Base-by-base conservation (phyloP, 2,113 vertebrate genomes). In the Daphoenositta chrysoptera region DNA sequence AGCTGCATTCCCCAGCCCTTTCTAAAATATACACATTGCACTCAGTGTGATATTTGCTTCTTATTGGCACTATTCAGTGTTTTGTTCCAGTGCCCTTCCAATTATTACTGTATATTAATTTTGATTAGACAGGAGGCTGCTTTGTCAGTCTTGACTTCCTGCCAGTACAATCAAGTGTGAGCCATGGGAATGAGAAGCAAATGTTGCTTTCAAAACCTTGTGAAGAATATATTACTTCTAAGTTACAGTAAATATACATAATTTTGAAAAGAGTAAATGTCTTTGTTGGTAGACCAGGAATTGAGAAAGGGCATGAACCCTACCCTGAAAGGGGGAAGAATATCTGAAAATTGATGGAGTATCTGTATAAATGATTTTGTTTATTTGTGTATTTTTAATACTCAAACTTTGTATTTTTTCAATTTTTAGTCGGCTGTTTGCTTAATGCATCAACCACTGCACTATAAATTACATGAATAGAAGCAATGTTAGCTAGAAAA, bases 31-130 rank as follows among this genome's bases (percentile, higher is more conserved):
- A 66, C 87, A 91, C 22, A 1, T 93, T 89, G 65, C 31, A 12
- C 82, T 95, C 83, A 92, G 95, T 71, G 83, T 75, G 60, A 73
- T 96, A 93, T 95, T 95, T 96, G 66, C 77, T 96, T 94, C 92
- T 96, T 86, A 94, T 87, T 96, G 92, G 92, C 81, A 92, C 81
- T 75, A 81, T 89, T 95, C 83, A 89, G 72, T 94, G 87, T 94
- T 95, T 94, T 95, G 76, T 97, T 96, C 64, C 87, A 95, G 53
- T 58, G 42, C 82, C 95, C 94, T 90, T 98, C 94, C 95, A 97
- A 95, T 98, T 97, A 97, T 97, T 97, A 94, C 94, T 97, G 93
- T 96, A 95, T 97, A 97, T 97, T 98, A 97, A 98, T 98, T 98
- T 97, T 96, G 96, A 97, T 98, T 97, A 97, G 97, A 94, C 97